Evolutionary conservation across 2,797 vertebrate genomes (phyloP).

Genomic region (Smutsia temminckii): DNA sequence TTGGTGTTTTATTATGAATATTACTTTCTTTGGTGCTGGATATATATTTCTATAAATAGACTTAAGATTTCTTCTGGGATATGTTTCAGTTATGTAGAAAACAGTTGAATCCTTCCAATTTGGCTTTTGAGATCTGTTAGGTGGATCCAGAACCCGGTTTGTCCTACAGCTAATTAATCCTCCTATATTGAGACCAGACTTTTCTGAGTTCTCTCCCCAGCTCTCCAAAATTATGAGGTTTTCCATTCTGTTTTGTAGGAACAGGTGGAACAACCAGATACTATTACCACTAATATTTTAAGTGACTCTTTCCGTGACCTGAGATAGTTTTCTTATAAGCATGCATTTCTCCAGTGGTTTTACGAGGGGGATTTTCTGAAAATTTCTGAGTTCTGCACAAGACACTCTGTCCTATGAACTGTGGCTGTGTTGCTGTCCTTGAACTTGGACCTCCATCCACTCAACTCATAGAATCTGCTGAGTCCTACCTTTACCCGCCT

Average conservation of each 20-base stretch:
- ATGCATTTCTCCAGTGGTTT: neutral
- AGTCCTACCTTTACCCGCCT: neutral
- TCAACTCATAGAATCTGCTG: neutral
- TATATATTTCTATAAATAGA: neutral
- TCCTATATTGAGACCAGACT: neutral
- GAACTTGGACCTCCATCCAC: neutral
- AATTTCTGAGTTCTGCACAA: neutral
- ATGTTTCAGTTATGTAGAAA: neutral
- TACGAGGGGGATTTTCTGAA: neutral
- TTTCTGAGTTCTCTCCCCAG: neutral
- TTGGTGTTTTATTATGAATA: neutral
- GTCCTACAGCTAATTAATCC: neutral
- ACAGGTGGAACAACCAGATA: neutral
- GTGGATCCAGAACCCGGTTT: neutral
- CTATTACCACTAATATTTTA: neutral
- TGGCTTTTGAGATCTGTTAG: slow-evolving; percentile 10
- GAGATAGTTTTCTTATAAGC: neutral
- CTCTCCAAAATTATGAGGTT: neutral
- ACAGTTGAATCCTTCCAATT: neutral
- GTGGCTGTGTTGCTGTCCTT: neutral
- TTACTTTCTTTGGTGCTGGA: neutral
- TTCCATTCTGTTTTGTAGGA: neutral
- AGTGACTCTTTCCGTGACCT: neutral
- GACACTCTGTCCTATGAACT: neutral
- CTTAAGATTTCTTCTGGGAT: neutral